phyloP scores from a whole-genome alignment of 2,888 invertebrate species.

The Choreutis nemorana region DNA sequence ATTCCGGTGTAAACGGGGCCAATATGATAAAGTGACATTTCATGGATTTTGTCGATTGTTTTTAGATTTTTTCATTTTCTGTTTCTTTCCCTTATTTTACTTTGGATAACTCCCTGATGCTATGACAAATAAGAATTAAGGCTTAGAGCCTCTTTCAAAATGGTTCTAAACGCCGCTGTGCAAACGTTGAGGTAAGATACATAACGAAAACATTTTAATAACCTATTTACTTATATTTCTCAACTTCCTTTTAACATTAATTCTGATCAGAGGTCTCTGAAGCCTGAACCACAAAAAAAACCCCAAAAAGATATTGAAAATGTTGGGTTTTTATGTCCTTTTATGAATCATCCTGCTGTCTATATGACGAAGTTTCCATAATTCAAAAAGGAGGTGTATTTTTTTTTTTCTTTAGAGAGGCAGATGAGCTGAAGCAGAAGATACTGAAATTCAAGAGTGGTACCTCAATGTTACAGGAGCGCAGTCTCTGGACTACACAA shows the following conservation, averaged over 20 bases:
- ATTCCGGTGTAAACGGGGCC: no score
- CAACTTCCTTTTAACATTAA: no score
- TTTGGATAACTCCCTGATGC: conserved; percentile 46
- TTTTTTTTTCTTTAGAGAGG: conserved; percentile 62
- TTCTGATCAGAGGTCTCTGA: no score
- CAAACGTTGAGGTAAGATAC: conserved; percentile 74
- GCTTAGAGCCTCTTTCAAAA: conserved; percentile 63
- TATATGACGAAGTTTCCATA: conserved; percentile 7
- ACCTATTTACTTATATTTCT: no score
- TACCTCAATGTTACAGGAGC: conserved; percentile 52
- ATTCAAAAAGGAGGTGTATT: no score
- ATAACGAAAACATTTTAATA: no score
- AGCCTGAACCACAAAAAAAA: no score
- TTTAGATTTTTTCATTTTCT: conserved; percentile 41
- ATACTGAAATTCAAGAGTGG: conserved; percentile 71
- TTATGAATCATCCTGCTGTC: background rate
- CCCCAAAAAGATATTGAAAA: no score
- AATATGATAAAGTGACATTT: conserved; percentile 15
- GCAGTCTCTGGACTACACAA: conserved; percentile 48
- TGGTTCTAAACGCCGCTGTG: conserved; percentile 79
- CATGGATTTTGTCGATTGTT: conserved; percentile 50
- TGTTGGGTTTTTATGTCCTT: no score
- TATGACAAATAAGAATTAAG: conserved; percentile 57
- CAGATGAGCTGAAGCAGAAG: conserved; percentile 76
- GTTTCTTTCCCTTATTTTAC: conserved; percentile 25